Evolutionary conservation across 1,140 invertebrate genomes (phyloP).

Genomic region (Camponotus pennsylvanicus): DNA sequence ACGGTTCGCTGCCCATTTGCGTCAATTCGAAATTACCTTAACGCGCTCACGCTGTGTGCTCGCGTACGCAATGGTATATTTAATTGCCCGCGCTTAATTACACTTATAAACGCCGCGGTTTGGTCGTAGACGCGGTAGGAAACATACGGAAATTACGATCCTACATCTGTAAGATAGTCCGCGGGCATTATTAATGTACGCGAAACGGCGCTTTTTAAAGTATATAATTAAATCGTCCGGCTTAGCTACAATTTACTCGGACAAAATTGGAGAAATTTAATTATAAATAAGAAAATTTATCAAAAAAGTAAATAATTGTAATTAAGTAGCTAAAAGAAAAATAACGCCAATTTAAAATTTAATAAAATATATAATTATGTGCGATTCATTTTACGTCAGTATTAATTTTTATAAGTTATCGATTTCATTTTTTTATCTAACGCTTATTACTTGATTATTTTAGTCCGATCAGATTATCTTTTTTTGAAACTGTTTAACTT

Average conservation of each 20-base stretch:
- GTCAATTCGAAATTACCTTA: conserved; percentile 50
- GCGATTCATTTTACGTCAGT: not conserved
- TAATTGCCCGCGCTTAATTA: conserved; percentile 69
- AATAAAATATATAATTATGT: not conserved
- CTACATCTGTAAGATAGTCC: conserved; percentile 1
- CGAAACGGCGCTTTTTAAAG: not conserved
- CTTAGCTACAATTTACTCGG: not conserved
- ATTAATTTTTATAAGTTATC: not conserved
- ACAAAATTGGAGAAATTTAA: not conserved
- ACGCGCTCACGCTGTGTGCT: conserved; percentile 40
- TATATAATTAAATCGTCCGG: not conserved
- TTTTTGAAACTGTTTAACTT: too few relatives aligned
- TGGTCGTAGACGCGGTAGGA: not conserved
- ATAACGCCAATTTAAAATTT: not conserved
- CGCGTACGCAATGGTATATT: conserved; percentile 40
- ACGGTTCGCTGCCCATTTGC: conserved; percentile 35
- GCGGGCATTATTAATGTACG: conserved; percentile 54
- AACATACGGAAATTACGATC: conserved; percentile 38
- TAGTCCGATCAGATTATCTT: too few relatives aligned
- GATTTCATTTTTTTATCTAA: too few relatives aligned
- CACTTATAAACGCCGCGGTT: not conserved
- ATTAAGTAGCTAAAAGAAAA: not conserved
- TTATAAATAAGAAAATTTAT: not conserved
- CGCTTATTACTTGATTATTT: too few relatives aligned
- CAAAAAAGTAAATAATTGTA: not conserved